Evolutionary conservation across 2,797 vertebrate species (phyloP).

Genomic region (Psittacula derbiana): DNA sequence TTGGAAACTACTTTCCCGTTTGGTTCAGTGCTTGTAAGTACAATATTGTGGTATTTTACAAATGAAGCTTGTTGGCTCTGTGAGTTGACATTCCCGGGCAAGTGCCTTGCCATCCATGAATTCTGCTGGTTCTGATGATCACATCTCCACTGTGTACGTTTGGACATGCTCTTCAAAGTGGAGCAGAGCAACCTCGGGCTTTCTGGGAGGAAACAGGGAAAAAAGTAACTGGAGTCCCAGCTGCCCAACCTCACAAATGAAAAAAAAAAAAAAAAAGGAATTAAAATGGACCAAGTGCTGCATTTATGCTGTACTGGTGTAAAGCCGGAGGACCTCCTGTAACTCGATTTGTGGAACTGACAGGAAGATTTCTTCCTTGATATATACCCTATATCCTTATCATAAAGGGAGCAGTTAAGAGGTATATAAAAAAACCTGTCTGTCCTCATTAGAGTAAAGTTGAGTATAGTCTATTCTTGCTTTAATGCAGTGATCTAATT

Average conservation of each 20-base stretch:
- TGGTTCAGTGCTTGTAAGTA: rapidly evolving
- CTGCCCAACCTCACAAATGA: rapidly evolving
- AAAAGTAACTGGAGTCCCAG: rapidly evolving
- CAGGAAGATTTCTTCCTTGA: not conserved
- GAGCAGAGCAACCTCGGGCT: not conserved
- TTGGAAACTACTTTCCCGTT: not conserved
- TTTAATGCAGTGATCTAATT: slow-evolving; percentile 86
- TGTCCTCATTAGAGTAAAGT: slow-evolving; percentile 66
- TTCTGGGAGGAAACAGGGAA: not conserved
- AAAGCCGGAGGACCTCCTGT: not conserved
- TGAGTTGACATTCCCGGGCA: rapidly evolving
- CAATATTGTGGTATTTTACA: not conserved
- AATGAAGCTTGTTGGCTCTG: not conserved
- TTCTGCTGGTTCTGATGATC: not conserved
- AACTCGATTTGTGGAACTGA: not conserved
- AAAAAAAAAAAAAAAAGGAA: not conserved
- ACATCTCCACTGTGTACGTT: rapidly evolving
- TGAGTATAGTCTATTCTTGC: slow-evolving; percentile 73
- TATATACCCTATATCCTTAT: not conserved
- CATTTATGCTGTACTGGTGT: not conserved
- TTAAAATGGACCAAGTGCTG: not conserved
- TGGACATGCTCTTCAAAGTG: not conserved
- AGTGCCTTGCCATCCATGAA: rapidly evolving
- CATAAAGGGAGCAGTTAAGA: slow-evolving; percentile 10
- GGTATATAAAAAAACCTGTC: slow-evolving; percentile 51